These are phyloP conservation scores for Sylvia atricapilla DNA, from an alignment of 2,113 vertebrate genomes.

Conservation along the genomic window DNA sequence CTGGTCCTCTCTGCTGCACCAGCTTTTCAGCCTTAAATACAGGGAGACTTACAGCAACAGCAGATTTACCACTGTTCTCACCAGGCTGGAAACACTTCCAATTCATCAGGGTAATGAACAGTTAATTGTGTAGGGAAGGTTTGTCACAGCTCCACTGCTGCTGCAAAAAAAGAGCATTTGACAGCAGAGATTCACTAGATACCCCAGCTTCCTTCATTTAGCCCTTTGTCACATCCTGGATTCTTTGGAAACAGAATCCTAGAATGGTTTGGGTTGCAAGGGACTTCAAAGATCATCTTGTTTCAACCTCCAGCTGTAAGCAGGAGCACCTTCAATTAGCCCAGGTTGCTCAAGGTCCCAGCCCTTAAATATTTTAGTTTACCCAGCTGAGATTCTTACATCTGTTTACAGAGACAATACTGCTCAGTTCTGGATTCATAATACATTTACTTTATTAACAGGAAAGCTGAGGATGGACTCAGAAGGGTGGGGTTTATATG, in stretches of 20 bases:
- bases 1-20: not conserved
- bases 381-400: not conserved
- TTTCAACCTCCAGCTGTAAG: not conserved
- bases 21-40: slow-evolving; percentile 37
- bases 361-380: not conserved
- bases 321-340: not conserved
- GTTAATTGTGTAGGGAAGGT: slow-evolving; percentile 20
- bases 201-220: not conserved
- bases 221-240: not conserved
- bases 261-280: not conserved
- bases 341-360: not conserved
- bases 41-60: not conserved
- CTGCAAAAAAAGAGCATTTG: not conserved
- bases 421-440: not conserved
- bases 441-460: not conserved
- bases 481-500: not conserved
- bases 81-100: not conserved
- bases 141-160: not conserved
- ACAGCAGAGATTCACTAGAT: not conserved
- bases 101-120: not conserved
- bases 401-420: not conserved
- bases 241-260: not conserved
- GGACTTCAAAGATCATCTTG: not conserved
- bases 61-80: not conserved
- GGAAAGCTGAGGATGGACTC: not conserved